These are phyloP conservation scores for Trichopria drosophilae DNA, from an alignment of 2,888 invertebrate genomes.

Conservation along the genomic window DNA sequence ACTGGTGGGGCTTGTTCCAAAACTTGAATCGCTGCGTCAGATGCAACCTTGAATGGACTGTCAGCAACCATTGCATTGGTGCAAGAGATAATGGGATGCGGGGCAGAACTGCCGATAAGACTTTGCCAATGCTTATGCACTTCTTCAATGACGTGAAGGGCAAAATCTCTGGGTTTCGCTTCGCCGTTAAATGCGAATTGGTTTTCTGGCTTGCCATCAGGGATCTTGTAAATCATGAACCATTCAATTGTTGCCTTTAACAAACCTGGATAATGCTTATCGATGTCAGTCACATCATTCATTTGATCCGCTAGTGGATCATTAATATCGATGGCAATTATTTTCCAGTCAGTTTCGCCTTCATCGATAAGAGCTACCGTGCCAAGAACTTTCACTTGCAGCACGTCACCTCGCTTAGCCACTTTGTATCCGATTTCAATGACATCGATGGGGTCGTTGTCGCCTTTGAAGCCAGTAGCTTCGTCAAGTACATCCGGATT, in stretches of 20 bases:
- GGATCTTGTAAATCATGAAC: conserved; percentile 99
- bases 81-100: too few species aligned
- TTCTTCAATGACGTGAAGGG: conserved; percentile 78
- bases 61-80: conserved; percentile 69
- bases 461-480: conserved; percentile 90
- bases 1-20: conserved; percentile 64
- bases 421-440: conserved; percentile 91
- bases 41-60: conserved; percentile 67
- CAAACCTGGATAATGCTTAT: conserved; percentile 90
- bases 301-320: conserved; percentile 87
- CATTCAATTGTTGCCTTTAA: conserved; percentile 96
- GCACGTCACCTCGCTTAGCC: conserved; percentile 76
- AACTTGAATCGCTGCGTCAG: conserved; percentile 67
- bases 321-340: conserved; percentile 88
- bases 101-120: too few species aligned
- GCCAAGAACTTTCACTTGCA: conserved; percentile 90
- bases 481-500: conserved; percentile 90
- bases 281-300: conserved; percentile 85
- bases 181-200: conserved; percentile 96
- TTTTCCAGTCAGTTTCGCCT: conserved; percentile 99
- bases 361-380: conserved; percentile 94
- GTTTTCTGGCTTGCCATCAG: conserved; percentile 95
- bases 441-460: conserved; percentile 98
- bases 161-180: conserved; percentile 84
- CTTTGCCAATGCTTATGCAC: conserved; percentile 74